Evolutionary conservation across 1,140 invertebrate genomes (phyloP), one percentile per base, ranked within the genome.

Genomic region (Musca vetustissima): DNA sequence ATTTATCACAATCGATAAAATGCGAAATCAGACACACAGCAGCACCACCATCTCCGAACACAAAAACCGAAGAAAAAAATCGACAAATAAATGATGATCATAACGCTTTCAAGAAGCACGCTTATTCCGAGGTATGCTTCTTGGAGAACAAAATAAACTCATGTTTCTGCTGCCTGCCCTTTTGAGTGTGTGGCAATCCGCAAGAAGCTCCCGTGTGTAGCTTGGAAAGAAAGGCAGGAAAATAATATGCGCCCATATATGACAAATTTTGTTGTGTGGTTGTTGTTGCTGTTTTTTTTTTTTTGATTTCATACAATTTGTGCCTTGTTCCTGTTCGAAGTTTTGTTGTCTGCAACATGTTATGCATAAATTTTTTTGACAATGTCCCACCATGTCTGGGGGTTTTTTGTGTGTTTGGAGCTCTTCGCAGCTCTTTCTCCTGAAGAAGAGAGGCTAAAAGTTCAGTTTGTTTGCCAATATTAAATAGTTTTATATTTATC

Each of bases 1-100:
- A 80, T 80, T 80, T 80, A 80, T 80, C 78, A 80, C 78, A 80
- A 69, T 68, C 64, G 67, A 66, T 70, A 43, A 61, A 61, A 61
- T 43, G 36, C 36, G 36, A 43, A 43, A 43, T 43, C 36, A 43
- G 36, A 43, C 36, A 43, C 36, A 43, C 25, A 36, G 76, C 76
- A 28, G 14, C 57, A 15, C 22, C 4, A 28, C 15, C 59, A 64
- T 19, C 32, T 28, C n/a, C n/a, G n/a, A n/a, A n/a, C n/a, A n/a
- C n/a, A n/a, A n/a, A n/a, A n/a, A n/a, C n/a, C n/a, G n/a, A n/a
- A 25, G 57, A 24, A 55, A 59, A 59, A n/a, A n/a, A n/a, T n/a
- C n/a, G n/a, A 59, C 55, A 59, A n/a, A 59, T 21, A 55, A 55
- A 55, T 22, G 52, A 57, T 57, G 24, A 28, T 57, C 24, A 57